phyloP scores from a whole-genome alignment of 35 echinoderm and acorn worm genomes.

The Ptychodera flava region DNA sequence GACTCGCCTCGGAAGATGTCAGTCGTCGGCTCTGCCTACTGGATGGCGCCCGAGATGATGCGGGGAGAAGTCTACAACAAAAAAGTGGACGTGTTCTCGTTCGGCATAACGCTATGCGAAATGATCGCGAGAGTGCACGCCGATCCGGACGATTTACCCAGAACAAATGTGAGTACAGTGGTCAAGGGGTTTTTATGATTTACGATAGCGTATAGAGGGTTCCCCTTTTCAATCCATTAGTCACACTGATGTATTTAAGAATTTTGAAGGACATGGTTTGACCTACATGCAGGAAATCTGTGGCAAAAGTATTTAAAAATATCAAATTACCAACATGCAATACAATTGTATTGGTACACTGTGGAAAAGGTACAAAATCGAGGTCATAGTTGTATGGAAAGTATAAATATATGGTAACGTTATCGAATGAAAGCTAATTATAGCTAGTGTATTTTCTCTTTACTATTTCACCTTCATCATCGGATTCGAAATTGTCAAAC shows the following conservation, averaged over 20 bases:
- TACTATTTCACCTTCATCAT: not conserved
- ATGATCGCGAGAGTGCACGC: constrained; percentile 63
- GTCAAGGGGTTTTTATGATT: no score
- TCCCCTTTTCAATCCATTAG: not conserved
- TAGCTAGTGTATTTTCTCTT: not conserved
- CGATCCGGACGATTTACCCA: constrained; percentile 57
- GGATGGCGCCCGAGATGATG: constrained; percentile 88
- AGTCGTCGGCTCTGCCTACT: constrained; percentile 66
- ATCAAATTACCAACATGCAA: not conserved
- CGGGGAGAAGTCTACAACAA: constrained; percentile 77
- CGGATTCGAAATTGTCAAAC: not conserved
- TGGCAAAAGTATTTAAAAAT: no score
- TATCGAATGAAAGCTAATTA: not conserved
- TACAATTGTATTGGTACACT: not conserved
- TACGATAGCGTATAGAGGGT: no score
- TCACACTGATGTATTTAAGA: not conserved
- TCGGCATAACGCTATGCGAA: constrained; percentile 74
- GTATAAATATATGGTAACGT: not conserved
- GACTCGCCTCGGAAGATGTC: constrained; percentile 71
- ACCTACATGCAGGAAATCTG: no score
- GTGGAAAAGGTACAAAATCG: not conserved
- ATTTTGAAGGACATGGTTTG: not conserved
- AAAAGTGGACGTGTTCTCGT: constrained; percentile 85
- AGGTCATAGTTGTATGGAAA: not conserved
- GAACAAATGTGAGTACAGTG: constrained; percentile 65